Conservation (phyloP, 2,888 invertebrate genomes). For the Agrilus mali region DNA sequence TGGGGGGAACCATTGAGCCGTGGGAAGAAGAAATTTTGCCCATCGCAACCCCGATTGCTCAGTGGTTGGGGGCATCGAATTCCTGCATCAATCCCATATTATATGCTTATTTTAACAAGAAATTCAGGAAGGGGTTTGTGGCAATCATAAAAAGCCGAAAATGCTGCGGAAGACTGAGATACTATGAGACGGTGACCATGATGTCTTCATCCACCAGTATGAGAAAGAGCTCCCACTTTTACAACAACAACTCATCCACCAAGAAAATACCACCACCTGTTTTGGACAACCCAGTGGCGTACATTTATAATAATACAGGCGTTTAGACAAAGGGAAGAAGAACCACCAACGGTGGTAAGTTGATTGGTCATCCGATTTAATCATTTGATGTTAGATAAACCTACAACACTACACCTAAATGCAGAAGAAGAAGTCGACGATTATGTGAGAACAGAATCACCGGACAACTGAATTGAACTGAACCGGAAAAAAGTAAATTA, state of each 20-base stretch:
- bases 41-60: conserved; percentile 76
- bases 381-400: too few relatives aligned
- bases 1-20: conserved; percentile 59
- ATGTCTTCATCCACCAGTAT: conserved; percentile 78
- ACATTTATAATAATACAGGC: conserved; percentile 61
- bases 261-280: conserved; percentile 29
- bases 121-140: conserved; percentile 80
- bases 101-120: conserved; percentile 91
- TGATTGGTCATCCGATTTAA: not conserved
- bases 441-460: too few relatives aligned
- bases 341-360: conserved; percentile 13
- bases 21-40: conserved; percentile 73
- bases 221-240: conserved; percentile 75
- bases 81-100: conserved; percentile 92
- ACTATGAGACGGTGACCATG: conserved; percentile 76
- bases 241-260: conserved; percentile 47
- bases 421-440: too few relatives aligned
- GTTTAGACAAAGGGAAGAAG: conserved; percentile 40
- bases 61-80: conserved; percentile 88
- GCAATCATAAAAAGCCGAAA: conserved; percentile 76
- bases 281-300: conserved; percentile 31
- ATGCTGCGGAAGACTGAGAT: conserved; percentile 73
- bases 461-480: too few relatives aligned
- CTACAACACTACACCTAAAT: too few relatives aligned
- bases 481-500: too few relatives aligned